A percentile compares a stretch with the other conserved stretches of the same genome.
Evolutionary conservation across 2,113 vertebrate species (phyloP).

Genomic region (Columba livia): DNA sequence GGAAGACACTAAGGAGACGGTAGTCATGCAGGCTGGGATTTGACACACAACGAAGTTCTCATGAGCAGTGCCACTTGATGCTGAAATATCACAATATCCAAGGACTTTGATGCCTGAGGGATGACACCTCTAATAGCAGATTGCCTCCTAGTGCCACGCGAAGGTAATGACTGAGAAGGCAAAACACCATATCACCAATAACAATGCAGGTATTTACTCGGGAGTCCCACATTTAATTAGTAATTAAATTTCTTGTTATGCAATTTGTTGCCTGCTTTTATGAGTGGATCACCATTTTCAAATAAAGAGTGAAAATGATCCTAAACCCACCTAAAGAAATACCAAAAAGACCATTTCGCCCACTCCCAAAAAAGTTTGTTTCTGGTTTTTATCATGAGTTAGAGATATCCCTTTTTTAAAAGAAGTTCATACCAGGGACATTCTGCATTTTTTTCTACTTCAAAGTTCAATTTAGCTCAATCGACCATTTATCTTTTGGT

Average conservation of each 20-base stretch:
- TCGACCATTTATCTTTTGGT: not conserved
- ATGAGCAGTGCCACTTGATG: not conserved
- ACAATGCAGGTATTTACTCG: rapidly evolving
- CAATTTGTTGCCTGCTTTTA: not conserved
- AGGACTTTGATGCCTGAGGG: not conserved
- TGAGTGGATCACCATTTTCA: not conserved
- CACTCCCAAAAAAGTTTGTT: not conserved
- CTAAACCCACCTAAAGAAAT: not conserved
- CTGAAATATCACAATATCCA: not conserved
- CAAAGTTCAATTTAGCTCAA: not conserved
- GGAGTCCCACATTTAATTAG: rapidly evolving
- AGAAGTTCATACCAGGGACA: not conserved
- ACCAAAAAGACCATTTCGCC: rapidly evolving
- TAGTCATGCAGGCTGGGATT: not conserved
- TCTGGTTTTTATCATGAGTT: not conserved
- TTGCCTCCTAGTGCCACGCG: conserved; percentile 50
- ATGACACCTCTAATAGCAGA: conserved; percentile 18
- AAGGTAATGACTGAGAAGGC: not conserved
- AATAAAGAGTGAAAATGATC: not conserved
- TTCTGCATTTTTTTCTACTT: not conserved
- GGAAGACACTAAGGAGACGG: rapidly evolving
- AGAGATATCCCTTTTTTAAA: not conserved
- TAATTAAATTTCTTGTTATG: no score
- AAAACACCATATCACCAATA: not conserved
- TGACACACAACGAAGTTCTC: not conserved